Evolutionary conservation across 1,140 invertebrate genomes (phyloP), one percentile per base, ranked within the genome.

Genomic region (Pseudomyrmex pallidus): DNA sequence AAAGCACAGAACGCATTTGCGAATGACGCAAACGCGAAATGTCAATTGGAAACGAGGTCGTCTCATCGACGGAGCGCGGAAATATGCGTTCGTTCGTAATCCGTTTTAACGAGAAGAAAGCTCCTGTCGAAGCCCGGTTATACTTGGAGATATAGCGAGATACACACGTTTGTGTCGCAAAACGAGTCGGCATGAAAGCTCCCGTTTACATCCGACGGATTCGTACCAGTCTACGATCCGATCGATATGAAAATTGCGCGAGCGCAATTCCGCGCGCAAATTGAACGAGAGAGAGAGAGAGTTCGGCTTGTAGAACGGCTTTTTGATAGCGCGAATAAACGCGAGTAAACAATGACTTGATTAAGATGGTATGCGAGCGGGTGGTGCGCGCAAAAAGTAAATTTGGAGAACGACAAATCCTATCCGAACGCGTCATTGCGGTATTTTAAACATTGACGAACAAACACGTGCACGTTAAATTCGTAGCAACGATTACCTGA

Each of bases 1-100:
- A 35, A 35, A 35, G 5, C 15, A 54, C 44, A 35, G 22, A 46
- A 35, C 8, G 22, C 46, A 56, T 59, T 50, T 72, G 25, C 20
- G 35, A 8, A 54, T 52, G 59, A 35, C 35, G 35, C 35, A 35
- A 35, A 76, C 57, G 66, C 17, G 56, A 46, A 22, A 25, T 35
- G 25, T 20, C 20, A 22, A 8, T 20, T 15, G 63, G 50, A 72
- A 88, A 85, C 59, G 63, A 85, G 86, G 83, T 82, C 83, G 56
- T 35, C 5, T 35, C 35, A 35, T 35, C 74, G 85, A 84, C 68
- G 15, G 22, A 74, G 64, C 54, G 54, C 25, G 10, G 35, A 62
- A 25, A 35, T 35, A 35, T 56, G 25, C 25, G 17, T 68, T 25
- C n/a, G 44, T 50, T 56, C 61, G 22, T 85, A 68, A 87, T 87